Percentiles rank a stretch among this genome's conserved stretches.
Evolutionary conservation across 2,797 vertebrate species (phyloP).

Genomic region (Chaetodon trifasciatus): DNA sequence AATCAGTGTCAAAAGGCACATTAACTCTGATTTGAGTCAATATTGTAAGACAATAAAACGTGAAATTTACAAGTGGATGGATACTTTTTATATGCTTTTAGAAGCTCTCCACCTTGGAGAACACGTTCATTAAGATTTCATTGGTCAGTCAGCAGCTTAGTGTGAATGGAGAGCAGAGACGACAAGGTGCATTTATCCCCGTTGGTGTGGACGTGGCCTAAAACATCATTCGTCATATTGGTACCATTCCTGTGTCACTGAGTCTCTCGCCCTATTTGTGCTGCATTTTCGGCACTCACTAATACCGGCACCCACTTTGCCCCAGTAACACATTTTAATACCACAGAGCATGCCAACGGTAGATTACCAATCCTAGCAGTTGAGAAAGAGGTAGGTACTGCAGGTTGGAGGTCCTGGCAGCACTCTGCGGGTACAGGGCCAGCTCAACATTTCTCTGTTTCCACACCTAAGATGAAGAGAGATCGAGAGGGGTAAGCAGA

Average conservation of each 20-base stretch:
- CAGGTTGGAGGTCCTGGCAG: constrained; percentile 42
- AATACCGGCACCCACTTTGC: constrained; percentile 69
- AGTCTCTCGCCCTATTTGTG: constrained; percentile 20
- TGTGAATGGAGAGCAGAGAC: neutral
- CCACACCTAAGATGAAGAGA: constrained; percentile 31
- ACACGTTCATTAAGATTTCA: constrained; percentile 22
- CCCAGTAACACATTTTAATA: constrained; percentile 77
- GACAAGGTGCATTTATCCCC: constrained; percentile 18
- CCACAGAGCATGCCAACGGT: constrained; percentile 52
- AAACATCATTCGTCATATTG: constrained; percentile 24
- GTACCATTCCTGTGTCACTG: constrained; percentile 14
- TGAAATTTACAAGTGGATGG: neutral
- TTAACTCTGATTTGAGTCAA: neutral
- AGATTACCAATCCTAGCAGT: constrained; percentile 68
- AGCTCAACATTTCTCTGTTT: constrained; percentile 44
- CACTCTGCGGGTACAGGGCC: constrained; percentile 28
- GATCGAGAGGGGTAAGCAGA: constrained; percentile 3
- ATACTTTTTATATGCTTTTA: neutral
- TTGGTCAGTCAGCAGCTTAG: neutral
- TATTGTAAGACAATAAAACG: neutral
- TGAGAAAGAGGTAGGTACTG: constrained; percentile 38
- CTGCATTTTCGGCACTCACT: constrained; percentile 44
- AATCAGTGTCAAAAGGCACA: neutral
- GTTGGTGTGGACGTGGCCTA: neutral
- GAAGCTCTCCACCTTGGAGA: neutral